Evolutionary conservation across 2,113 vertebrate genomes (phyloP), one percentile per base, ranked within the genome.

Genomic region (Heterotilapia buettikoferi): DNA sequence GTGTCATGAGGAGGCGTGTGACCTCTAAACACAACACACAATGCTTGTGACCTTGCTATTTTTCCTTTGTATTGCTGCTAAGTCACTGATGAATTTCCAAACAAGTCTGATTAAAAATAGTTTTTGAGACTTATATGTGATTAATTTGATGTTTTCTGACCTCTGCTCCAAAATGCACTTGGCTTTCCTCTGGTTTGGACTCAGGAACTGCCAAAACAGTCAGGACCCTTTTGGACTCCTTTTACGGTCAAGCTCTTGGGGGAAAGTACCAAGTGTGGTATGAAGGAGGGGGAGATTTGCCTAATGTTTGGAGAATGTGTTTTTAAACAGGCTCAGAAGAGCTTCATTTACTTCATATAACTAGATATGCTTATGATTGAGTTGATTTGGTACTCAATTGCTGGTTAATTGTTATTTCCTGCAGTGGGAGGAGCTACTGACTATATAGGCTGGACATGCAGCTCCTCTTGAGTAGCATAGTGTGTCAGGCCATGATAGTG

Each of bases 301-400:
- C 40, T 47, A 47, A 76, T 12, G 16, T 76, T 76, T 76, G 71
- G 9, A 76, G 2, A 50, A 47, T 76, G 43, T 31, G 24, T 31
- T 47, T 45, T 76, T 76, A 47, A 76, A 19, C 24, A 29, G 1
- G 16, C 43, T 76, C 43, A 31, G 24, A 78, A 78, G 9, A 78
- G 0, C 0, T 78, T 50, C 1, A 78, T 78, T 50, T 50, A 11
- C 16, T 50, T 76, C 24, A 2, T 31, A 8, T 12, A 29, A 2
- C 43, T 31, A 2, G 26, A 12, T 50, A 50, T 31, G 0, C 3
- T 13, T 78, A 50, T 76, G 71, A 76, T 19, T 50, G 4, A 78
- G 43, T 50, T 50, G 16, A 78, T 50, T 78, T 19, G 26, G 9
- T 78, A 78, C 16, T 50, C 4, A 31, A 12, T 73, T 18, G 68